A percentile compares a stretch with the other conserved stretches of the same genome.
Conservation (phyloP, 2,888 invertebrate species). For the Linhomoeus sp. region DNA sequence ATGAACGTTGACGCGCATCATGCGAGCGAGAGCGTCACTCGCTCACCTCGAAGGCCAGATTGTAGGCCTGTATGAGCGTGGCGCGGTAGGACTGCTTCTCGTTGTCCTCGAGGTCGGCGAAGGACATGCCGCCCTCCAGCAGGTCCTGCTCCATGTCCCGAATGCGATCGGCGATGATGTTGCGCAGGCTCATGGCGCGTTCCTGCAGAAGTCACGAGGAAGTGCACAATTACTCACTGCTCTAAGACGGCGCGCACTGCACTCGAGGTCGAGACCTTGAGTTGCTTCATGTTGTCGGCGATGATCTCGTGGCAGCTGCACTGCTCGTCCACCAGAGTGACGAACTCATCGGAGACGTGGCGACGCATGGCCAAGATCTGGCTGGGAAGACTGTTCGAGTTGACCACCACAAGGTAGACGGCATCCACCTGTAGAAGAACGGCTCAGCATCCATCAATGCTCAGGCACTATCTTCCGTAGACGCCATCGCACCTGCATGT, state of each 20-base stretch:
- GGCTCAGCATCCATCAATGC: too few species aligned
- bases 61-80: slow-evolving; percentile 63
- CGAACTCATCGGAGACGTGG: slow-evolving; percentile 15
- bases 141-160: slow-evolving; percentile 40
- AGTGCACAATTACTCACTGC: neutral
- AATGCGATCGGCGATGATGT: slow-evolving; percentile 40
- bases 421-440: slow-evolving; percentile 29
- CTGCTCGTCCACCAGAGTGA: slow-evolving; percentile 31
- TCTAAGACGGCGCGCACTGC: neutral
- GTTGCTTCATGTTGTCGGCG: slow-evolving; percentile 41
- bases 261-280: slow-evolving; percentile 31
- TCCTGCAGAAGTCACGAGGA: slow-evolving; percentile 30
- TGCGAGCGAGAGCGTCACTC: neutral
- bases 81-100: slow-evolving; percentile 47
- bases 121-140: slow-evolving; percentile 26
- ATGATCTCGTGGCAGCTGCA: slow-evolving; percentile 38
- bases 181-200: slow-evolving; percentile 40
- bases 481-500: slow-evolving; percentile 31
- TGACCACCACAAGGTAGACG: slow-evolving; percentile 31
- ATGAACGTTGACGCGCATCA: slow-evolving; percentile 11
- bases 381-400: slow-evolving; percentile 27
- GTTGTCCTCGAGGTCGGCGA: slow-evolving; percentile 40
- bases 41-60: slow-evolving; percentile 62
- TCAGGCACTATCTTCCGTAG: too few species aligned
- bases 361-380: slow-evolving; percentile 28